phyloP scores from a whole-genome alignment of 2,888 invertebrate genomes.

The Drosophila prolongata region DNA sequence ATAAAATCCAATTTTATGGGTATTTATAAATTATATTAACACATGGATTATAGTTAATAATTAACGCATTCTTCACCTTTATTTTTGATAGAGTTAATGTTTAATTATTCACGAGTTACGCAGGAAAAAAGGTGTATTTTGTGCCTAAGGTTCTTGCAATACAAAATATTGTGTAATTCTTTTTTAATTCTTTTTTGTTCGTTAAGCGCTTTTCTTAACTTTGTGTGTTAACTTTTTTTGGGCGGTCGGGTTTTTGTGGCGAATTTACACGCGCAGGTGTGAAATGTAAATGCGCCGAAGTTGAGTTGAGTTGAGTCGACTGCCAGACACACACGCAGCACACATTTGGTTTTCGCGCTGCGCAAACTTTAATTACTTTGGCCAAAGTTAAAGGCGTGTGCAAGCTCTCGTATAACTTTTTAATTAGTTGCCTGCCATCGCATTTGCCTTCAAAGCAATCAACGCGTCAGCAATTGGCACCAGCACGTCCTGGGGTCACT shows the following conservation, averaged over 20 bases:
- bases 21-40: constrained; percentile 3
- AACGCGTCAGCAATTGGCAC: constrained; percentile 46
- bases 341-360: constrained; percentile 43
- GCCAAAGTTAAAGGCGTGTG: constrained; percentile 72
- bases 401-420: constrained; percentile 68
- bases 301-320: constrained; percentile 32
- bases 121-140: neutral
- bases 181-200: constrained; percentile 25
- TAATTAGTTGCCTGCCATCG: constrained; percentile 67
- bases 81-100: neutral
- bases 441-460: constrained; percentile 69
- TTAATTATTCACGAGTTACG: neutral
- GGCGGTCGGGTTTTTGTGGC: constrained; percentile 42
- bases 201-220: constrained; percentile 42
- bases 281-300: constrained; percentile 72
- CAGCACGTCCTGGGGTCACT: constrained; percentile 18
- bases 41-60: constrained; percentile 27
- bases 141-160: constrained; percentile 54
- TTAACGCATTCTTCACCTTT: constrained; percentile 2
- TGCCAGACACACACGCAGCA: constrained; percentile 25
- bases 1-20: neutral
- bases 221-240: constrained; percentile 67
- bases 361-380: constrained; percentile 78
- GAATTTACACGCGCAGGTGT: constrained; percentile 61
- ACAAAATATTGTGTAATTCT: constrained; percentile 42